Conservation (phyloP, 2,797 vertebrate species). For the Liasis olivaceus region DNA sequence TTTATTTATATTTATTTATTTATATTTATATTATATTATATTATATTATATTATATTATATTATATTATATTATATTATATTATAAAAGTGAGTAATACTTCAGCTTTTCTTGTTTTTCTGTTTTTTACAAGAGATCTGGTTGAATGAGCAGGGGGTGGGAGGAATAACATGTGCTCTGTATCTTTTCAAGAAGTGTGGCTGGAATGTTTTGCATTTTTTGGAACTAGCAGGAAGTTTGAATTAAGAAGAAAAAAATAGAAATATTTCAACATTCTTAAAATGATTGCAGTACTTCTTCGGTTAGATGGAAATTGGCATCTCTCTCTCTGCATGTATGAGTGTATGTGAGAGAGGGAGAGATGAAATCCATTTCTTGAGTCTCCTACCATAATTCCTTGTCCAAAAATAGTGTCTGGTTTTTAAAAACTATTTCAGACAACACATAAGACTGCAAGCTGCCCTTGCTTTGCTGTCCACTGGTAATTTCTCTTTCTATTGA, state of each 20-base stretch:
- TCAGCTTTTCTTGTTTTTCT: constrained; percentile 34
- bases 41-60: too few relatives aligned
- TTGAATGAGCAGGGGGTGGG: constrained; percentile 37
- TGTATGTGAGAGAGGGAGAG: not conserved
- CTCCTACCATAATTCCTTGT: not conserved
- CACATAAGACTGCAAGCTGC: not conserved
- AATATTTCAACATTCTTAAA: constrained; percentile 30
- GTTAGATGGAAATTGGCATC: constrained; percentile 7
- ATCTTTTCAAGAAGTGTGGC: constrained; percentile 38
- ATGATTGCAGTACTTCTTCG: not conserved
- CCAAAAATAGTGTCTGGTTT: not conserved
- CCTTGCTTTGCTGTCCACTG: not conserved
- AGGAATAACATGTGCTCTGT: constrained; percentile 45
- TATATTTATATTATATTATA: too few relatives aligned
- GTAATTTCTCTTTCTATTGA: not conserved
- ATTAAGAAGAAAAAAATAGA: constrained; percentile 2
- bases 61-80: too few relatives aligned
- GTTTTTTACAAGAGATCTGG: constrained; percentile 40
- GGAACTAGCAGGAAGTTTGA: constrained; percentile 43
- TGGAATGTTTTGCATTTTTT: constrained; percentile 56
- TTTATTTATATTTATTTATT: too few relatives aligned
- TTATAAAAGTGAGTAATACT: constrained; percentile 11
- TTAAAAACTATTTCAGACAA: not conserved
- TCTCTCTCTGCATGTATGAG: not conserved
- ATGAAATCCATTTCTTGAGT: not conserved